Evolutionary conservation across 2,113 vertebrate species (phyloP).

Genomic region (Dunckerocampus dactyliophorus): DNA sequence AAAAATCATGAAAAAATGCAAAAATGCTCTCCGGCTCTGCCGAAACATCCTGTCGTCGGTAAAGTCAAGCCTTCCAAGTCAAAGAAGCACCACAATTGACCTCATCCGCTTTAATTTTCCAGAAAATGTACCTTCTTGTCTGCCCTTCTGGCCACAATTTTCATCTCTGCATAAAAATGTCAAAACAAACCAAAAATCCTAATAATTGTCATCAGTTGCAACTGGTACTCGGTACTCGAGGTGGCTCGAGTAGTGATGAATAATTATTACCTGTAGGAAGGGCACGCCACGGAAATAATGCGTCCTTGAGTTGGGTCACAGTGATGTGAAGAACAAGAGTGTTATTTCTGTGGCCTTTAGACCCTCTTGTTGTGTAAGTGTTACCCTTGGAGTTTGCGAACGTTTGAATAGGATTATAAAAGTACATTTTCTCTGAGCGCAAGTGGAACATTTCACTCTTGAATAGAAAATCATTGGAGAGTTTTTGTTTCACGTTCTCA

Average conservation of each 20-base stretch:
- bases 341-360: conserved; percentile 15
- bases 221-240: too few species aligned
- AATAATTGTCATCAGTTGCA: too few species aligned
- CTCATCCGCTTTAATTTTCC: too few species aligned
- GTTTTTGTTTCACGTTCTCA: not conserved
- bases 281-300: conserved; percentile 24
- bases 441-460: not conserved
- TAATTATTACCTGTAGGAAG: conserved; percentile 28
- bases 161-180: too few species aligned
- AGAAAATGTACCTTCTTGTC: too few species aligned
- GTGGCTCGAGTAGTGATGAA: too few species aligned
- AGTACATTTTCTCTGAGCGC: conserved; percentile 13
- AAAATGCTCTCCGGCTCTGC: too few species aligned
- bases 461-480: not conserved
- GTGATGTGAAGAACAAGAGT: conserved; percentile 8
- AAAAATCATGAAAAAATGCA: too few species aligned
- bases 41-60: too few species aligned
- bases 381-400: conserved; percentile 22
- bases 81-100: not conserved
- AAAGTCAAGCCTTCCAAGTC: not conserved
- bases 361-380: conserved; percentile 18
- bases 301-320: not conserved
- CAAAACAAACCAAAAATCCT: too few species aligned
- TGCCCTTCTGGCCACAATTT: too few species aligned
- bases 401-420: conserved; percentile 25